Base-by-base conservation (phyloP, 2,888 invertebrate genomes). In the Athripsodes cinereus region DNA sequence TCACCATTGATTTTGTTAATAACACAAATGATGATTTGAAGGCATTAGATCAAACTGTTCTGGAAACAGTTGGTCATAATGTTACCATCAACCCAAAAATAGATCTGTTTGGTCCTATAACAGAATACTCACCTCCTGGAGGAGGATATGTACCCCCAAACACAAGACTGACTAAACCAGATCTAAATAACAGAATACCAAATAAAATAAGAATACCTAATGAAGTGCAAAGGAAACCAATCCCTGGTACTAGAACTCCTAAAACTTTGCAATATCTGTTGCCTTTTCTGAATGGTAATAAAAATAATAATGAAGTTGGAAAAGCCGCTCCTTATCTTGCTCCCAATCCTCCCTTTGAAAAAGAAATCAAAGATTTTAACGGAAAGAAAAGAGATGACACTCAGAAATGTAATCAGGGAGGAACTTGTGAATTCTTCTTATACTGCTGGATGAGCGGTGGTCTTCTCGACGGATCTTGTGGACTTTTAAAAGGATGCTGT, bases 401-500 rank as follows among this genome's bases (percentile, higher is more conserved):
- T 66, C 77, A 80, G 57, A 75, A 78, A 64, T 88, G 88, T 71
- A 75, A 82, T 48, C 82, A 85, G 68, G 91, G 88, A 60, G 87
- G 90, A 57, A 87, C 86, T 64, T 94, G 94, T 74, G 92, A 93
- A 74, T 92, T 93, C 79, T 92, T 93, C 81, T 82, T 93, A 69
- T 85, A 88, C 74, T 94, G 93, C 77, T 94, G 93, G 93, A 85
- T 93, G 82, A 84, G 88, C 61, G 90, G 92, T 66, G 93, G 93
- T 60, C 80, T 92, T 59, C 79, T 93, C 69, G 92, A 92, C 69
- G 90, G 90, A 65, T 84, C 90, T 64, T 94, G 93, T 73, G 86
- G 87, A 66, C 79, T 93, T 65, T 80, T 93, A 66, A 88, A 86
- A 71, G 92, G 92, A 65, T 94, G 93, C 81, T 94, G 93, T 74